A percentile compares a stretch with the other conserved stretches of the same genome.
Conservation (phyloP, 2,797 vertebrate species). For the Sebastolobus altivelis region DNA sequence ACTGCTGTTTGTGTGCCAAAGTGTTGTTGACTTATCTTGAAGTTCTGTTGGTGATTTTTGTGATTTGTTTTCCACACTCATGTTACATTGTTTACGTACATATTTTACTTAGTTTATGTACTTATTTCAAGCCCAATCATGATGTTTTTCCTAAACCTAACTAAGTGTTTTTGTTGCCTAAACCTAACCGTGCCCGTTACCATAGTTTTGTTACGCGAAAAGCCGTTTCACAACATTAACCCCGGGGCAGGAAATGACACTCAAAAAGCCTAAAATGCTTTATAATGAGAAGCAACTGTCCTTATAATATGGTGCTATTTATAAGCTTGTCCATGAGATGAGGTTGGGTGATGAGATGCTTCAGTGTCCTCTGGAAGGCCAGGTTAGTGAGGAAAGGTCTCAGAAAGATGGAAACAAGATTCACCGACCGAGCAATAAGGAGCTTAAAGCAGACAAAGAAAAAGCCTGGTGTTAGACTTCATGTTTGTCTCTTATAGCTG, state of each 20-base stretch:
- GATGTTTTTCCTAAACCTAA: too few species aligned
- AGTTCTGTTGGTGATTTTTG: background rate
- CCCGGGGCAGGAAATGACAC: too few species aligned
- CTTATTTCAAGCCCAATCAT: too few species aligned
- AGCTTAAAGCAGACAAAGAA: background rate
- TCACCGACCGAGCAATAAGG: constrained; percentile 12
- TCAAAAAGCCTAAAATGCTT: background rate
- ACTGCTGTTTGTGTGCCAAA: background rate
- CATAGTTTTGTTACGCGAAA: too few species aligned
- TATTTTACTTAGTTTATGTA: too few species aligned
- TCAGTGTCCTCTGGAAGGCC: background rate
- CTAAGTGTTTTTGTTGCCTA: too few species aligned
- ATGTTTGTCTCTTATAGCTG: constrained; percentile 21
- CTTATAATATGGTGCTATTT: too few species aligned
- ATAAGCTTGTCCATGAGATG: background rate
- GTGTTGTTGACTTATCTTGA: background rate
- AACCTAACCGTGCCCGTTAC: too few species aligned
- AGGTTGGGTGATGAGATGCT: background rate
- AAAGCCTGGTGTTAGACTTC: constrained; percentile 7
- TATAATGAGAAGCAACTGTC: background rate
- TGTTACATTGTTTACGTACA: background rate
- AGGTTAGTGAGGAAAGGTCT: background rate
- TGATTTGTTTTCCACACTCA: background rate
- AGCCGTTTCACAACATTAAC: too few species aligned
- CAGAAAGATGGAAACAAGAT: constrained; percentile 3